Evolutionary conservation across 2,113 vertebrate genomes (phyloP).

Genomic region (Archilochus colubris): DNA sequence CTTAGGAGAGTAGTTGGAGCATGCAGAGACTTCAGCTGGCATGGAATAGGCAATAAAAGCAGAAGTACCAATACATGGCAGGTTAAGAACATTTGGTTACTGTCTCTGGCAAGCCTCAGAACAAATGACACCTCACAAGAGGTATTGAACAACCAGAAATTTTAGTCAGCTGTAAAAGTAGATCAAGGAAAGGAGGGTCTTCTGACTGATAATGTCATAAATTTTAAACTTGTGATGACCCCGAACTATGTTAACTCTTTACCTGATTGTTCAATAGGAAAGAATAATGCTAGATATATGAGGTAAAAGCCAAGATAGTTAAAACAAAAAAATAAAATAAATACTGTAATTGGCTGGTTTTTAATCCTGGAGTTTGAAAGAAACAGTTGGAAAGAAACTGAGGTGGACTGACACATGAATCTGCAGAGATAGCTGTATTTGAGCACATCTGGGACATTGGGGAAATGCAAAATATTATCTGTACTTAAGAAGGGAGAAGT

Average conservation of each 20-base stretch:
- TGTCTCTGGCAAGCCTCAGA: background rate
- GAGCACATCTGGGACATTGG: background rate
- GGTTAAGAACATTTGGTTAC: background rate
- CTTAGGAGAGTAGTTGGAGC: background rate
- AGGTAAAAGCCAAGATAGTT: background rate
- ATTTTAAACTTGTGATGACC: background rate
- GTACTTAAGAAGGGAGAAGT: background rate
- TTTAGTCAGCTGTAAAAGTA: background rate
- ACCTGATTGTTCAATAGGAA: background rate
- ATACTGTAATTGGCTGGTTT: background rate
- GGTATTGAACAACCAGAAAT: background rate
- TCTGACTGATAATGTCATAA: background rate
- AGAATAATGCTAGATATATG: background rate
- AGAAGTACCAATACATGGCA: background rate
- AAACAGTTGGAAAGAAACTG: background rate
- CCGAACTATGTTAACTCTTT: background rate
- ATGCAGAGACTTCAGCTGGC: background rate
- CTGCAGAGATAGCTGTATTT: background rate
- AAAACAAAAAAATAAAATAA: background rate
- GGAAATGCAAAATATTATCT: background rate
- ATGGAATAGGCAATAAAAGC: background rate
- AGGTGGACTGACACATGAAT: background rate
- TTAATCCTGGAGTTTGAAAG: background rate
- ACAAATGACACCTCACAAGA: background rate
- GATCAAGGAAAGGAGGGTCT: slow-evolving; percentile 21